A percentile compares a stretch with the other conserved stretches of the same genome.
Conservation (phyloP, 2,888 invertebrate species). For the Drosophila sordidula region DNA sequence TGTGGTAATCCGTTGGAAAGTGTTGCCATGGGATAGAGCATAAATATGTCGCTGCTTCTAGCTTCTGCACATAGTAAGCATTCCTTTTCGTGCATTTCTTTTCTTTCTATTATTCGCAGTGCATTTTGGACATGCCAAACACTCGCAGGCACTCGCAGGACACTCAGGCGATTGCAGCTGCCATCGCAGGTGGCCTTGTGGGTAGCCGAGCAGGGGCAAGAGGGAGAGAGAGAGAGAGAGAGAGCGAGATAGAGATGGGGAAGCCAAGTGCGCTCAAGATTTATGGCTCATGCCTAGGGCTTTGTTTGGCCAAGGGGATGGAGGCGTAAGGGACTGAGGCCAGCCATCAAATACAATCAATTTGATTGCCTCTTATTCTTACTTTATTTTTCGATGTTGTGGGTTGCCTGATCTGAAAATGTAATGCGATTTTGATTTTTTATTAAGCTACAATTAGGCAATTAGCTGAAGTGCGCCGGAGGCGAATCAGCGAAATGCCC, state of each 20-base stretch:
- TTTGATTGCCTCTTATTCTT: conserved; percentile 66
- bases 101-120: conserved; percentile 45
- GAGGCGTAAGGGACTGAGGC: conserved; percentile 9
- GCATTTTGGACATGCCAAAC: conserved; percentile 73
- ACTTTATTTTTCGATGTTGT: conserved; percentile 14
- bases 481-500: background rate
- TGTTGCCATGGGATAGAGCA: conserved; percentile 47
- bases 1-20: conserved; percentile 29
- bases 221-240: background rate
- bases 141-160: conserved; percentile 64
- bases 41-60: conserved; percentile 53
- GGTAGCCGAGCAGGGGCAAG: background rate
- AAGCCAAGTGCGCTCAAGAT: conserved; percentile 73
- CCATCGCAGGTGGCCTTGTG: conserved; percentile 22
- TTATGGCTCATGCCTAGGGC: conserved; percentile 64
- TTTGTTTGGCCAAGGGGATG: conserved; percentile 20
- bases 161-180: conserved; percentile 69
- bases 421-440: conserved; percentile 70
- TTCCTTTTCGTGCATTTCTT: conserved; percentile 25
- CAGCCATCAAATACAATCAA: conserved; percentile 77
- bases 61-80: conserved; percentile 18
- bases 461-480: conserved; percentile 55
- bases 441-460: conserved; percentile 66
- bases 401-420: conserved; percentile 16
- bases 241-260: background rate